Conservation (phyloP, 1,140 invertebrate genomes). For the Nasonia longicornis region DNA sequence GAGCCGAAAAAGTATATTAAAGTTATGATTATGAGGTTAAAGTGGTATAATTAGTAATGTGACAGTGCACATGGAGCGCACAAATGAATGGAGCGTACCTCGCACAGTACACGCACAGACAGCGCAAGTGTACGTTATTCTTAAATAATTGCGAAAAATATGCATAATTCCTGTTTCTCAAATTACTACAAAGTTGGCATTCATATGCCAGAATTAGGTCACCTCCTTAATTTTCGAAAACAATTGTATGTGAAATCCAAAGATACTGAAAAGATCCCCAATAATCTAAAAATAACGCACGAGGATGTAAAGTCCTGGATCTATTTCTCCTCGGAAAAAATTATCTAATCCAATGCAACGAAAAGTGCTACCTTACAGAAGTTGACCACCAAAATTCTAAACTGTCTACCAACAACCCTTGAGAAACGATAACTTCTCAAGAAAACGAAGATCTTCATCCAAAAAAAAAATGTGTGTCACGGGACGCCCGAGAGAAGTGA, state of each 20-base stretch:
- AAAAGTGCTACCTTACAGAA: not conserved
- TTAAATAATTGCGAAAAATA: not conserved
- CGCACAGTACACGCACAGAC: too few species aligned
- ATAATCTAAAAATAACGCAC: not conserved
- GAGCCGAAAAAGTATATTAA: too few species aligned
- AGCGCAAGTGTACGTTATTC: not conserved
- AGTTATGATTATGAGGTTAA: too few species aligned
- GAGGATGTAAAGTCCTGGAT: not conserved
- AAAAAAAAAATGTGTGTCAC: too few species aligned
- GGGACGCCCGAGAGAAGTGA: too few species aligned
- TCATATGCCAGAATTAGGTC: not conserved
- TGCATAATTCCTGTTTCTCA: not conserved
- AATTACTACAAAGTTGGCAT: not conserved
- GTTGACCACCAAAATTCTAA: too few species aligned
- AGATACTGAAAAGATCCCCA: not conserved
- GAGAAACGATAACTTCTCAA: too few species aligned
- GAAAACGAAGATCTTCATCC: too few species aligned
- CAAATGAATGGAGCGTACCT: too few species aligned
- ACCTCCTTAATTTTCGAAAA: not conserved
- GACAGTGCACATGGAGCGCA: too few species aligned
- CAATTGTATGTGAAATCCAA: slow-evolving; percentile 1
- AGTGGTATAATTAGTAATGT: too few species aligned
- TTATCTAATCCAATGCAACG: not conserved
- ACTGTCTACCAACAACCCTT: not conserved
- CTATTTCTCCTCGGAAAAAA: not conserved